Conservation (phyloP, 2,113 vertebrate genomes). For the Syngnathus floridae region DNA sequence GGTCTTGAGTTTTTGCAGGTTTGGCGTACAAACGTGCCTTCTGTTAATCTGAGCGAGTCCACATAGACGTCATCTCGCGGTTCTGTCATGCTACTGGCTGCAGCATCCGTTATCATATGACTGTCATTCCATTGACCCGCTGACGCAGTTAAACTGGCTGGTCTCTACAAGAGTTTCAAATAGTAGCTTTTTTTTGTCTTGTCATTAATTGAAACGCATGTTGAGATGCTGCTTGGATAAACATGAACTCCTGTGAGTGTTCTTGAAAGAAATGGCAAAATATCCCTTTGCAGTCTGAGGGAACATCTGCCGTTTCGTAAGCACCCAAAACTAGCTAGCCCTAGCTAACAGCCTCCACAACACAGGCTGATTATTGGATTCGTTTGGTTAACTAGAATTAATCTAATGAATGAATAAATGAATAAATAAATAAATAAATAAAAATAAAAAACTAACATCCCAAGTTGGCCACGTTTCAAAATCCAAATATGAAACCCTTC, state of each 20-base stretch:
- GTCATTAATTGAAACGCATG: background rate
- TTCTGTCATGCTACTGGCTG: no score
- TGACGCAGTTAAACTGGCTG: no score
- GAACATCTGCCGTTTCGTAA: background rate
- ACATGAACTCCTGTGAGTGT: background rate
- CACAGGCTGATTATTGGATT: background rate
- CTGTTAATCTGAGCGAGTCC: background rate
- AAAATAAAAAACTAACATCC: background rate
- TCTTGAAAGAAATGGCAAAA: background rate
- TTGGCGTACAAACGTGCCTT: background rate
- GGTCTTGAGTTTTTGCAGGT: background rate
- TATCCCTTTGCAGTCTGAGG: no score
- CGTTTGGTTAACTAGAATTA: background rate
- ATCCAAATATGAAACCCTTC: conserved; percentile 19
- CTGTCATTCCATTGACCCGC: background rate
- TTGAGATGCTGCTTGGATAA: background rate
- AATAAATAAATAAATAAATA: no score
- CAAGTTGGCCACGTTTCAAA: background rate
- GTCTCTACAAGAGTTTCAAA: background rate
- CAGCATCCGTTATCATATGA: background rate
- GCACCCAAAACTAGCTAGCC: background rate
- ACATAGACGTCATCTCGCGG: background rate
- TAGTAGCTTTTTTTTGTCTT: background rate
- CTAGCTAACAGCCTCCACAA: background rate
- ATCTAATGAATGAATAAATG: background rate